These are phyloP conservation scores for Lepisosteus oculatus DNA, from an alignment of 2,113 vertebrate species.

Conservation along the genomic window DNA sequence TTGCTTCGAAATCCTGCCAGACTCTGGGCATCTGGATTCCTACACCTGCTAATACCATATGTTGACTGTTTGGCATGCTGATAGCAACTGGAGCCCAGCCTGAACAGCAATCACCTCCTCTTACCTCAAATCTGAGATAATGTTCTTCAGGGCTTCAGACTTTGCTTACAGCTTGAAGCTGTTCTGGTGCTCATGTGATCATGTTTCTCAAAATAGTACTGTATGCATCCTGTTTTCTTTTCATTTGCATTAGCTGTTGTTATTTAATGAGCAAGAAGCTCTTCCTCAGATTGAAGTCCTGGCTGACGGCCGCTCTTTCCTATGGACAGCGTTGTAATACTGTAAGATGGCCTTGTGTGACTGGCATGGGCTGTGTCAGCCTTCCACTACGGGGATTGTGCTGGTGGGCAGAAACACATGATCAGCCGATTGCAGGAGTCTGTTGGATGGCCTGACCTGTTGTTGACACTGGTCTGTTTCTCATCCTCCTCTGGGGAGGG, in stretches of 20 bases:
- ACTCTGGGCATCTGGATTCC: background rate
- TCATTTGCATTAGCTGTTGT: background rate
- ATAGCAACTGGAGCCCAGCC: background rate
- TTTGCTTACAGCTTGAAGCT: background rate
- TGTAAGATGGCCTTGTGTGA: background rate
- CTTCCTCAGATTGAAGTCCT: background rate
- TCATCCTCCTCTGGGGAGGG: too few relatives aligned
- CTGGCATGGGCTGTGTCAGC: too few relatives aligned
- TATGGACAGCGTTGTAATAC: constrained; percentile 3
- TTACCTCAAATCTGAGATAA: constrained; percentile 14
- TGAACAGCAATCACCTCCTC: background rate
- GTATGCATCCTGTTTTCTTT: background rate
- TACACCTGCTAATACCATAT: background rate
- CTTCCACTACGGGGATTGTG: too few relatives aligned
- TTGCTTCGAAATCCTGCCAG: too few relatives aligned
- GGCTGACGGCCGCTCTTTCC: background rate
- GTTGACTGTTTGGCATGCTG: background rate
- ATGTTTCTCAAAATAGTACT: background rate
- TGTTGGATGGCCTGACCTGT: too few relatives aligned
- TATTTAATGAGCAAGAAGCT: background rate
- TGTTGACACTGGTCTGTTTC: too few relatives aligned
- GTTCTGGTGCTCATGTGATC: too few relatives aligned
- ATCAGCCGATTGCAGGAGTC: too few relatives aligned
- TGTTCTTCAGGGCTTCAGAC: background rate
- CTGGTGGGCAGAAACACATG: too few relatives aligned